These are phyloP conservation scores for Tribolium castaneum DNA, from an alignment of 1,140 invertebrate species.

Conservation along the genomic window DNA sequence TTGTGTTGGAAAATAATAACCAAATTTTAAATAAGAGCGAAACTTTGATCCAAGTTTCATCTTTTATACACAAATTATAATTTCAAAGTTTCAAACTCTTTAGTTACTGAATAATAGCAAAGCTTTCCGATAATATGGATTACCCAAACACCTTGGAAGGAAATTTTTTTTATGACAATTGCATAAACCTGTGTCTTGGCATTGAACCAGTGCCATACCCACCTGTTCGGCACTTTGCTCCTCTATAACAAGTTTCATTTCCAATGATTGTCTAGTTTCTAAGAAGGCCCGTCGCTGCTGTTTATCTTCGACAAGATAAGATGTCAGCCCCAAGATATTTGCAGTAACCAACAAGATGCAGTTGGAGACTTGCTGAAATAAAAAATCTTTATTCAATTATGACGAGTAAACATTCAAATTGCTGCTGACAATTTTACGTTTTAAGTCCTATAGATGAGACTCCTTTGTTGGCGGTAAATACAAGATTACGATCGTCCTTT, in stretches of 20 bases:
- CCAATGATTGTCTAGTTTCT: constrained; percentile 90
- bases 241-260: constrained; percentile 92
- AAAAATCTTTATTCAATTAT: not conserved
- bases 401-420: not conserved
- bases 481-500: not conserved
- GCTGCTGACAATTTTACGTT: not conserved
- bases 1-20: not conserved
- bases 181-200: no score
- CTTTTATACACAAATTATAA: not conserved
- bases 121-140: not conserved
- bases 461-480: not conserved
- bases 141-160: no score
- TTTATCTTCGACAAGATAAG: constrained; percentile 85
- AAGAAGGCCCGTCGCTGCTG: constrained; percentile 90
- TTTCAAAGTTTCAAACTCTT: not conserved
- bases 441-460: not conserved
- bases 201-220: constrained; percentile 43
- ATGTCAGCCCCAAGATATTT: constrained; percentile 78
- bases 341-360: constrained; percentile 77
- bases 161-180: no score
- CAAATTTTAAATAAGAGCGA: not conserved
- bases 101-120: not conserved
- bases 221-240: constrained; percentile 93
- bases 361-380: constrained; percentile 76
- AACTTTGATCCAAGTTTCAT: not conserved